phyloP scores from a whole-genome alignment of 53 echinoderm and acorn worm genomes.

The Holothuria leucospilota region DNA sequence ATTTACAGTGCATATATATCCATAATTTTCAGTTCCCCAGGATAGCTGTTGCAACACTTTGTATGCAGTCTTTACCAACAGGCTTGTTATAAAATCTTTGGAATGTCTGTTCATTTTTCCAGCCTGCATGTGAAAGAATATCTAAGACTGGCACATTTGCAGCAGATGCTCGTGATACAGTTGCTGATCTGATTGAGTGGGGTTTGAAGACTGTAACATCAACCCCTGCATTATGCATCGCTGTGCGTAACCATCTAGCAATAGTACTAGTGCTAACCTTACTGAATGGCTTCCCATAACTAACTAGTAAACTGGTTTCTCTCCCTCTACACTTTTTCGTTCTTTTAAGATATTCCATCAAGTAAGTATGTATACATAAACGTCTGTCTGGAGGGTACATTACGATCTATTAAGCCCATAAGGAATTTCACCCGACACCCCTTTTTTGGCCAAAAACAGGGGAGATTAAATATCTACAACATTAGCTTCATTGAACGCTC shows the following conservation, averaged over 20 bases:
- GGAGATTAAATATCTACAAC: too few species aligned
- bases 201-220: too few species aligned
- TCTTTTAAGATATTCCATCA: too few species aligned
- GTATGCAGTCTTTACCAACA: background rate
- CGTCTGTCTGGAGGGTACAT: too few species aligned
- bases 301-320: conserved; percentile 13
- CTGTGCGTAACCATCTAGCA: conserved; percentile 8
- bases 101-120: conserved; percentile 42
- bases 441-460: too few species aligned
- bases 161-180: background rate
- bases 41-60: background rate
- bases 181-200: conserved; percentile 1
- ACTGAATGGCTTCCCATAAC: conserved; percentile 1
- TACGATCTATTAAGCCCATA: too few species aligned
- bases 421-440: too few species aligned
- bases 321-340: background rate
- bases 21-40: background rate
- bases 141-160: conserved; percentile 1
- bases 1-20: too few species aligned
- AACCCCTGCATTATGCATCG: too few species aligned
- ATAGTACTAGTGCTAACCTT: conserved; percentile 8
- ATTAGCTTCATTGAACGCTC: too few species aligned
- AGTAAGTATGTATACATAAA: conserved; percentile 18
- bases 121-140: conserved; percentile 33
- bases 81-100: conserved; percentile 21